phyloP scores from a whole-genome alignment of 2,113 vertebrate genomes.

The Hippocampus abdominalis region DNA sequence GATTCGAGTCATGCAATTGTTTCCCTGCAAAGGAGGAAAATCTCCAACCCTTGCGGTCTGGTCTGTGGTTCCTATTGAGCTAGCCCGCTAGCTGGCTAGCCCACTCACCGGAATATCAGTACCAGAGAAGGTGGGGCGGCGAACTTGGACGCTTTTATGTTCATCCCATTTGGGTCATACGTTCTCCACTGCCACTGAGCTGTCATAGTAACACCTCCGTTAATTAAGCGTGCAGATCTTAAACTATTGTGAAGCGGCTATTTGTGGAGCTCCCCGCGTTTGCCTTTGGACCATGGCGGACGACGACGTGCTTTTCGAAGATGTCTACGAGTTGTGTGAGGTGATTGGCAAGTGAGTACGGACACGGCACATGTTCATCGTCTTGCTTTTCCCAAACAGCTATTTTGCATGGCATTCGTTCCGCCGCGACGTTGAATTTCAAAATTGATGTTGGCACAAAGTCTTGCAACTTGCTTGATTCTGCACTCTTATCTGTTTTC shows the following conservation, averaged over 20 bases:
- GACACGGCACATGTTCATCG: neutral
- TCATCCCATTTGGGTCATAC: neutral
- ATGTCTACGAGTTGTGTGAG: slow-evolving; percentile 98
- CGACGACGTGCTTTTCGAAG: slow-evolving; percentile 98
- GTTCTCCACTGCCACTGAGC: neutral
- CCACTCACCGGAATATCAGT: slow-evolving; percentile 33
- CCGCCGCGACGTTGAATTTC: neutral
- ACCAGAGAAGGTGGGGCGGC: slow-evolving; percentile 71
- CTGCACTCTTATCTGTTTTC: neutral
- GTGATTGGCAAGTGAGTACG: slow-evolving; percentile 98
- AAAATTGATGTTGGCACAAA: neutral
- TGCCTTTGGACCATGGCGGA: slow-evolving; percentile 89
- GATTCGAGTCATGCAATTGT: slow-evolving; percentile 47
- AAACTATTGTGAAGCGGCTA: slow-evolving; percentile 43
- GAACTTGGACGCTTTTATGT: slow-evolving; percentile 24
- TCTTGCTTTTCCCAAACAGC: neutral
- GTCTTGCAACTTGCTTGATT: neutral
- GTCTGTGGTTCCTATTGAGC: slow-evolving; percentile 36
- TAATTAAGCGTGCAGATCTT: neutral
- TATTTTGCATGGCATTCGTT: neutral
- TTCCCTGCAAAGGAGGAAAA: slow-evolving; percentile 53
- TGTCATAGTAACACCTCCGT: neutral
- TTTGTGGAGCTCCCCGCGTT: slow-evolving; percentile 64
- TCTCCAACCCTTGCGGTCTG: slow-evolving; percentile 57
- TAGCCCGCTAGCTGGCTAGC: slow-evolving; percentile 49